Evolutionary conservation across 2,888 invertebrate species (phyloP).

Genomic region (Ophraella communa): DNA sequence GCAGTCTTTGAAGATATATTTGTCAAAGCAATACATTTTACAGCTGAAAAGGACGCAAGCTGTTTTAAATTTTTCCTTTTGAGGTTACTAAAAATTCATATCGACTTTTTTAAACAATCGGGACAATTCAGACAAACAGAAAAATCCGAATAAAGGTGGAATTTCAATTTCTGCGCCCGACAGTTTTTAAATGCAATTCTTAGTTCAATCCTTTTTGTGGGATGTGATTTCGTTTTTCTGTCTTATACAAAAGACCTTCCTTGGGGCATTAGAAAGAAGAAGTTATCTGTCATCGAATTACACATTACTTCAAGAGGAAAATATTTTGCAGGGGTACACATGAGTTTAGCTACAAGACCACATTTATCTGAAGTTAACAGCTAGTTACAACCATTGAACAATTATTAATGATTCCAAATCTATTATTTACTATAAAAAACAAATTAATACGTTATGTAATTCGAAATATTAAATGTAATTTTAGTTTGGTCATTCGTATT

Average conservation of each 20-base stretch:
- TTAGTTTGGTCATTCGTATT: too few relatives aligned
- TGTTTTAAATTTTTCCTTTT: not conserved
- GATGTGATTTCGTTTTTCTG: conserved; percentile 23
- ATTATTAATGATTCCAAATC: too few relatives aligned
- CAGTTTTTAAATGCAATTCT: conserved; percentile 30
- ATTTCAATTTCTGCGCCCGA: conserved; percentile 34
- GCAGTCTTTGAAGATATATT: too few relatives aligned
- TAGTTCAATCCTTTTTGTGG: conserved; percentile 29
- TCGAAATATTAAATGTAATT: too few relatives aligned
- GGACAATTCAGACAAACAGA: conserved; percentile 10
- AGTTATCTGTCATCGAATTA: not conserved
- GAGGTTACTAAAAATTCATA: conserved; percentile 7
- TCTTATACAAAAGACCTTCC: not conserved
- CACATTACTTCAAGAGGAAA: not conserved
- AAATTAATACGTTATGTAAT: too few relatives aligned
- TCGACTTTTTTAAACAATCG: conserved; percentile 7
- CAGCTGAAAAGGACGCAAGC: too few relatives aligned
- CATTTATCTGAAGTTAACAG: too few relatives aligned
- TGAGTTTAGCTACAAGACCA: too few relatives aligned
- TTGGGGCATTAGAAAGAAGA: not conserved
- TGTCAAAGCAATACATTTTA: too few relatives aligned
- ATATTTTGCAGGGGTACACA: too few relatives aligned
- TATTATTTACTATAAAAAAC: too few relatives aligned
- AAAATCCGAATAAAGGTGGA: conserved; percentile 24
- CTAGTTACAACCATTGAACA: too few relatives aligned